phyloP scores from a whole-genome alignment of 2,113 vertebrate species.

The Centropus bengalensis region DNA sequence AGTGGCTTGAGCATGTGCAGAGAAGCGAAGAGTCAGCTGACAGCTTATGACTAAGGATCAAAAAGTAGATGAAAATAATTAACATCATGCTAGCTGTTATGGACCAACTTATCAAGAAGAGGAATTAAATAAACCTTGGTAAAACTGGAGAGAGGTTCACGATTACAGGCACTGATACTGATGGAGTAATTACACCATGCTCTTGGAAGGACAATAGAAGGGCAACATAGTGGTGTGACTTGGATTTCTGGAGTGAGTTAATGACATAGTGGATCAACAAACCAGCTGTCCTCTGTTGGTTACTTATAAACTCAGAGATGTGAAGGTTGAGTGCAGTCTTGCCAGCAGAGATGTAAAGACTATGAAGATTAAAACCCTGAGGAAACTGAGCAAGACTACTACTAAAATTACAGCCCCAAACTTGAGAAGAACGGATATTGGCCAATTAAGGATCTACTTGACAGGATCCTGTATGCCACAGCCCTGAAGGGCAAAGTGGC shows the following conservation, averaged over 20 bases:
- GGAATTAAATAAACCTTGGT: not conserved
- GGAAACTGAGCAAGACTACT: not conserved
- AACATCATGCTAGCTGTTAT: not conserved
- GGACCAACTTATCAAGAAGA: not conserved
- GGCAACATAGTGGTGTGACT: not conserved
- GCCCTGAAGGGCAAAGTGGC: not conserved
- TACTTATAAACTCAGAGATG: not conserved
- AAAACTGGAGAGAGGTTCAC: not conserved
- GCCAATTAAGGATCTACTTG: not conserved
- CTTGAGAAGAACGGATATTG: not conserved
- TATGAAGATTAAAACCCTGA: not conserved
- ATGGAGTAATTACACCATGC: not conserved
- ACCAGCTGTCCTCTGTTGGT: not conserved
- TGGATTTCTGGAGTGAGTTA: not conserved
- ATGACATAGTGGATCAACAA: not conserved
- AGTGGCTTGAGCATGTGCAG: not conserved
- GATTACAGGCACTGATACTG: not conserved
- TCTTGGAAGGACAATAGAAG: not conserved
- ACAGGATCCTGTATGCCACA: not conserved
- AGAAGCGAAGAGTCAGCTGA: not conserved
- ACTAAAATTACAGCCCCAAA: not conserved
- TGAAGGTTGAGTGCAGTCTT: not conserved
- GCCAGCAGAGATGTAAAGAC: not conserved
- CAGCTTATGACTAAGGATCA: not conserved
- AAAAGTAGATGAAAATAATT: not conserved